Evolutionary conservation across 1,140 invertebrate species (phyloP), one percentile per base, ranked within the genome.

Genomic region (Catajapyx aquilonaris): DNA sequence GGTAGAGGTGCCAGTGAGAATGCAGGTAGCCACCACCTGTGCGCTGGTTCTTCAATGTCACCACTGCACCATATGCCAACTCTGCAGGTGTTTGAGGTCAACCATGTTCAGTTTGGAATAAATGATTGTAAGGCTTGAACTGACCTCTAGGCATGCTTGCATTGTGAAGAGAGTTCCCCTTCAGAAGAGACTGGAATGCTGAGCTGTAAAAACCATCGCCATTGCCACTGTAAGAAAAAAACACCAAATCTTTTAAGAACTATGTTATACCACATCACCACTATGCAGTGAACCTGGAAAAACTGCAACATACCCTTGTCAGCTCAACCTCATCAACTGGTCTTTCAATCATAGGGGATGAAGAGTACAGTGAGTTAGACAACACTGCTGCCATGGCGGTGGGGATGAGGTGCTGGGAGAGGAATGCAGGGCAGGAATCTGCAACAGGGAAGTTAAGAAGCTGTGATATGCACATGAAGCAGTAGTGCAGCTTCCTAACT

Each of bases 191-290:
- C 58, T 96, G 91, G 62, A 95, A 96, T 17, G 83, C 87, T 1
- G 90, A 95, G 50, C 86, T 93, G 52, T 86, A 95, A 61, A 95
- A 95, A 5, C 90, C 90, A 64, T 96, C 91, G 9, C 90, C 91
- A 54, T 76, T 85, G 5, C 91, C 91, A 61, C 81, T 88, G 51
- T 64, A 56, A 34, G 45, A 40, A 46, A 43, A 41, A 13, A 5
- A 18, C 7, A 35, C 25, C n/a, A 17, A 11, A 38, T 4, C 13
- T 17, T 17, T 38, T 17, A n/a, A n/a, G n/a, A n/a, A n/a, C n/a
- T n/a, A n/a, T n/a, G n/a, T n/a, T n/a, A n/a, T n/a, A n/a, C n/a
- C n/a, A n/a, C n/a, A n/a, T n/a, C n/a, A n/a, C n/a, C n/a, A n/a
- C n/a, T n/a, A n/a, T n/a, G n/a, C n/a, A n/a, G n/a, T n/a, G n/a